phyloP scores from a whole-genome alignment of 2,888 invertebrate species.

The Seira sanloemensis region DNA sequence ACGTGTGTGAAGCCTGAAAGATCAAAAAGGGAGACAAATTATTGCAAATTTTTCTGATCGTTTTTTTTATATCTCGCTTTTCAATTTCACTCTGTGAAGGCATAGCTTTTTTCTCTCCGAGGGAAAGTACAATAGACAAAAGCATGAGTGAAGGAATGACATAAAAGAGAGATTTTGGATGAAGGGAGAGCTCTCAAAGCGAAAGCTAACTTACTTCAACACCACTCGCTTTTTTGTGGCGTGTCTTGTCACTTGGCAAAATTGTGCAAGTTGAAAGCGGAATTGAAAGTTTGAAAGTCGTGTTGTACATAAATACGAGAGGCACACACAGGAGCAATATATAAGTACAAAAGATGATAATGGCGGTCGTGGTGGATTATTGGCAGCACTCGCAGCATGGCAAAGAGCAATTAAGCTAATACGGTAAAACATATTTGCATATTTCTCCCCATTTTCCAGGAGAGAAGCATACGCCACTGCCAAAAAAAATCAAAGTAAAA shows the following conservation, averaged over 20 bases:
- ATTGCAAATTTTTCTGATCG: too few relatives aligned
- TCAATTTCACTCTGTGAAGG: too few relatives aligned
- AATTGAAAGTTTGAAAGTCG: too few relatives aligned
- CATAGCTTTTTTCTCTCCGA: too few relatives aligned
- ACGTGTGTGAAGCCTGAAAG: too few relatives aligned
- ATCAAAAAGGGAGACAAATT: too few relatives aligned
- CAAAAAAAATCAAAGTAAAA: slow-evolving; percentile 4
- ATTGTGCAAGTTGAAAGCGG: neutral
- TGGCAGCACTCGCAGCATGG: slow-evolving; percentile 67
- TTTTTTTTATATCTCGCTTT: too few relatives aligned
- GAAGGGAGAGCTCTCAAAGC: too few relatives aligned
- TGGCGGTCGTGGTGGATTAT: slow-evolving; percentile 22
- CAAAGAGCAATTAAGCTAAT: slow-evolving; percentile 73
- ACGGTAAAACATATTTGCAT: slow-evolving; percentile 73
- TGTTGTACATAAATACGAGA: neutral
- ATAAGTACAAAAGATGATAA: neutral
- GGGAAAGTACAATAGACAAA: too few relatives aligned
- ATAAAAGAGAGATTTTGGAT: neutral
- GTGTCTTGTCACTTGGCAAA: neutral
- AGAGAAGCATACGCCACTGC: neutral
- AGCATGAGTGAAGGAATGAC: neutral
- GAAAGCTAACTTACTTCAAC: neutral
- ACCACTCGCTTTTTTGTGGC: neutral
- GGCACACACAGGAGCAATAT: neutral
- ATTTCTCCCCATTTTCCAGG: slow-evolving; percentile 63